Evolutionary conservation across 2,797 vertebrate species (phyloP).

Genomic region (Mareca strepera): DNA sequence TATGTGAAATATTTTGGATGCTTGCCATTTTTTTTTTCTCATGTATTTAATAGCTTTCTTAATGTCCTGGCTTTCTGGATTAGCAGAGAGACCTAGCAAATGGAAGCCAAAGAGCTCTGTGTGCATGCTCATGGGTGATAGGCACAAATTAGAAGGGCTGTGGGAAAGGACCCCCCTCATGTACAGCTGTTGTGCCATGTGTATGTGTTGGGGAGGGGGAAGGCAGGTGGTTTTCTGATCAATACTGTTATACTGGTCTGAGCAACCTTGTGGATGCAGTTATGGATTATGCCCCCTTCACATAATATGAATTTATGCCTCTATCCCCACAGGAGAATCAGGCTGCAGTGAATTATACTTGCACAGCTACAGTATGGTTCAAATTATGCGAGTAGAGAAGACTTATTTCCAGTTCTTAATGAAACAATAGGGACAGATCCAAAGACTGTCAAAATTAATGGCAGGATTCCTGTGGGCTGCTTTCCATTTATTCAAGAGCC

Average conservation of each 20-base stretch:
- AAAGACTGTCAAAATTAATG: conserved; percentile 1
- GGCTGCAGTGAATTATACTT: conserved; percentile 30
- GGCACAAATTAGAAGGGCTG: conserved; percentile 57
- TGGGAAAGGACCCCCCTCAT: conserved; percentile 35
- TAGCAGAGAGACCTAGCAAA: neutral
- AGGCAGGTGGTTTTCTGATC: conserved; percentile 67
- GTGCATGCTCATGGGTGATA: conserved; percentile 48
- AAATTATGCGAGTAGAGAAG: conserved; percentile 47
- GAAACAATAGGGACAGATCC: conserved; percentile 33
- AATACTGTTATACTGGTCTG: conserved; percentile 9
- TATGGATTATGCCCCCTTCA: conserved; percentile 47
- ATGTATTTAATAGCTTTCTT: neutral
- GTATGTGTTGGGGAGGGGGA: neutral
- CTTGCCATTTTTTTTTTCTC: neutral
- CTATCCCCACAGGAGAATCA: neutral
- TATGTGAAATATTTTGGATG: neutral
- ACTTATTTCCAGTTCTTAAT: conserved; percentile 58
- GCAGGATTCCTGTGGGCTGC: neutral
- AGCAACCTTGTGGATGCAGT: neutral
- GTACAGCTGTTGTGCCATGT: conserved; percentile 62
- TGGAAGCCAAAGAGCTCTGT: conserved; percentile 20
- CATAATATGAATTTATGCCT: conserved; percentile 45
- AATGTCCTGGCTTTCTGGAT: conserved; percentile 21
- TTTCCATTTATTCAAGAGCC: conserved; percentile 32
- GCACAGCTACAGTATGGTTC: conserved; percentile 52